These are phyloP conservation scores for Podiceps cristatus DNA, from an alignment of 2,113 vertebrate genomes.

Conservation along the genomic window DNA sequence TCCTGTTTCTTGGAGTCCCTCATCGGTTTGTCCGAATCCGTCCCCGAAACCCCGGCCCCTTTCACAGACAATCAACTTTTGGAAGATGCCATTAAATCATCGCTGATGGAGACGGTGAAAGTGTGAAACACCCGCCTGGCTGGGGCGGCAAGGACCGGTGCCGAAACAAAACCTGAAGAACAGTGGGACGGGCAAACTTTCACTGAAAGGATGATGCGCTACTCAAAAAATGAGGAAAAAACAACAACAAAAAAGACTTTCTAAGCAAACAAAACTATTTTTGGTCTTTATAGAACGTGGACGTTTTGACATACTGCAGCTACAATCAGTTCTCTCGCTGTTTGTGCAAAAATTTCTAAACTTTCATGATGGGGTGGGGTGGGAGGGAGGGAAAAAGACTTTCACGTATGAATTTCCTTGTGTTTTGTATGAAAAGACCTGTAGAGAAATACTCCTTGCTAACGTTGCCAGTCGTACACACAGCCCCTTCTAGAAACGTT, in stretches of 20 bases:
- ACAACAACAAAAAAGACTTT: not conserved
- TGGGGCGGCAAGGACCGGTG: not conserved
- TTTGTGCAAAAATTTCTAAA: slow-evolving; percentile 69
- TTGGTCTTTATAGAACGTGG: slow-evolving; percentile 58
- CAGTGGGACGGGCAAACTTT: not conserved
- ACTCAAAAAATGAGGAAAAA: not conserved
- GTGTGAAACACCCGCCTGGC: slow-evolving; percentile 68
- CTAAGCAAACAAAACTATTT: slow-evolving; percentile 50
- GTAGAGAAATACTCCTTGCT: slow-evolving; percentile 52
- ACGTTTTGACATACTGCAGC: slow-evolving; percentile 64
- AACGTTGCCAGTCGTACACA: slow-evolving; percentile 36
- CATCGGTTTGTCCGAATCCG: slow-evolving; percentile 89
- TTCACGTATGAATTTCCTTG: slow-evolving; percentile 44
- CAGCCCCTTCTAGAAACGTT: slow-evolving; percentile 55
- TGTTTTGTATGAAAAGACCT: slow-evolving; percentile 64
- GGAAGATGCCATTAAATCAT: slow-evolving; percentile 90
- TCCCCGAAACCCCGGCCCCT: slow-evolving; percentile 84
- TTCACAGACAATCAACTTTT: slow-evolving; percentile 93
- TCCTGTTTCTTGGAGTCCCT: slow-evolving; percentile 92
- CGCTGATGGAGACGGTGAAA: slow-evolving; percentile 90
- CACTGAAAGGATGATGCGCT: not conserved
- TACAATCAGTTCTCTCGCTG: slow-evolving; percentile 68
- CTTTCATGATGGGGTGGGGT: slow-evolving; percentile 1
- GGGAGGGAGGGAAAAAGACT: slow-evolving; percentile 16
- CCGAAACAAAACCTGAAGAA: not conserved